A percentile compares a stretch with the other conserved stretches of the same genome.
phyloP scores from a whole-genome alignment of 2,113 vertebrate species.

The human (Homo sapiens) region DNA sequence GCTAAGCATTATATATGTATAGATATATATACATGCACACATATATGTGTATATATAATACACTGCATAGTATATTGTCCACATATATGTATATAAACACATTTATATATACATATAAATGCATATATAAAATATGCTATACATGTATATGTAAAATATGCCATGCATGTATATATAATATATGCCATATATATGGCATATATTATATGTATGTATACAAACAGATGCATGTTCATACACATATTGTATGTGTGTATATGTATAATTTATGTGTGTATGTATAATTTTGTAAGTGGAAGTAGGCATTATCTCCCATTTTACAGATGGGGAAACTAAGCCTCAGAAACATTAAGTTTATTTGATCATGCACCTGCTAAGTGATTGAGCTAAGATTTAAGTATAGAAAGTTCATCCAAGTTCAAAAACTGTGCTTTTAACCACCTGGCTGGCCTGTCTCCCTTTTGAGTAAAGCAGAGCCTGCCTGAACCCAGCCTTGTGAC shows the following conservation, averaged over 20 bases:
- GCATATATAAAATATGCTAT: not conserved
- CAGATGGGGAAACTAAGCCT: not conserved
- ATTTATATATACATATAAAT: not conserved
- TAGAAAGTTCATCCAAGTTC: not conserved
- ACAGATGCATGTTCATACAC: not conserved
- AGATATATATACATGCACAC: not conserved
- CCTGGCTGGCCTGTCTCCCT: not conserved
- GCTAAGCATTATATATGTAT: not conserved
- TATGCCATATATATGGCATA: too few relatives aligned
- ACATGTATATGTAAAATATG: not conserved
- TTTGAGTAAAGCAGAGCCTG: not conserved
- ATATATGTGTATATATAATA: not conserved
- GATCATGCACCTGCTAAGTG: not conserved
- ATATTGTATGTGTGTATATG: not conserved
- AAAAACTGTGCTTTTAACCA: not conserved
- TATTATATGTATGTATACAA: not conserved
- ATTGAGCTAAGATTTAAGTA: not conserved
- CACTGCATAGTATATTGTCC: not conserved
- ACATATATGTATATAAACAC: not conserved
- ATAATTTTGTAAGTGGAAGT: not conserved
- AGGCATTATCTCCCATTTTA: not conserved
- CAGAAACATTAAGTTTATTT: not conserved
- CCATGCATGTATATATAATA: not conserved
- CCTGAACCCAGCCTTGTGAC: not conserved
- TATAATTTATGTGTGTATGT: not conserved